A percentile compares a stretch with the other conserved stretches of the same genome.
Conservation (phyloP, 37 sponge, comb jelly and placozoan species). For the Eunapius fragilis region DNA sequence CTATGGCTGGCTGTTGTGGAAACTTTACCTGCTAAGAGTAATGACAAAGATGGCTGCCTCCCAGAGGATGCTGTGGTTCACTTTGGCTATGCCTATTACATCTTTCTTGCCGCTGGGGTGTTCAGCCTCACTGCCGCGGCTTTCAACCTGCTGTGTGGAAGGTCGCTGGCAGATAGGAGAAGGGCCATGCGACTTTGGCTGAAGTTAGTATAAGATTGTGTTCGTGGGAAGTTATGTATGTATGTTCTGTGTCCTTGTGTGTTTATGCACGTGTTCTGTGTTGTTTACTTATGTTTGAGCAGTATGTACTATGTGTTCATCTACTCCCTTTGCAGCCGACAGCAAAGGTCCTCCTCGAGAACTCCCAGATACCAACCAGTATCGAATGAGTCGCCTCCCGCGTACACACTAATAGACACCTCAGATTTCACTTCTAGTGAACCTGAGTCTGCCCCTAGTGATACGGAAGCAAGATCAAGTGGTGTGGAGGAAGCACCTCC, state of each 20-base stretch:
- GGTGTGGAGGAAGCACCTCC: not conserved
- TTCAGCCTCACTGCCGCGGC: constrained; percentile 62
- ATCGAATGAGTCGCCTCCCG: constrained; percentile 14
- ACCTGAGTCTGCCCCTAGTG: constrained; percentile 39
- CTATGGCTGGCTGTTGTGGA: constrained; percentile 79
- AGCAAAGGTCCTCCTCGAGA: not conserved
- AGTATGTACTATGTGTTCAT: not conserved
- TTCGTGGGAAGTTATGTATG: not conserved
- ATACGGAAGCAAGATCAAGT: constrained; percentile 17
- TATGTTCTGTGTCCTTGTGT: not conserved
- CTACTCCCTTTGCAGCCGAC: not conserved
- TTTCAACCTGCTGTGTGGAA: constrained; percentile 68
- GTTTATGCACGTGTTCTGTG: too few species aligned
- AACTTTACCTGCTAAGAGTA: constrained; percentile 16
- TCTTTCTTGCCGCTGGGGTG: constrained; percentile 56
- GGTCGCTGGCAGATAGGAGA: constrained; percentile 76
- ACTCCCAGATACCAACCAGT: not conserved
- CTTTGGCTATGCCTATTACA: constrained; percentile 75
- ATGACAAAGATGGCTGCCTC: not conserved
- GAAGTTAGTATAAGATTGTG: constrained; percentile 19
- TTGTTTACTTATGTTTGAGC: not conserved
- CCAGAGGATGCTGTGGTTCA: constrained; percentile 3
- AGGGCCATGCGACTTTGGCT: constrained; percentile 33
- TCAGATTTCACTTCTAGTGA: constrained; percentile 10
- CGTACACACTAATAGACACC: constrained; percentile 32